Conservation (phyloP, 2,888 invertebrate genomes). For the Cyclophora albipunctata region DNA sequence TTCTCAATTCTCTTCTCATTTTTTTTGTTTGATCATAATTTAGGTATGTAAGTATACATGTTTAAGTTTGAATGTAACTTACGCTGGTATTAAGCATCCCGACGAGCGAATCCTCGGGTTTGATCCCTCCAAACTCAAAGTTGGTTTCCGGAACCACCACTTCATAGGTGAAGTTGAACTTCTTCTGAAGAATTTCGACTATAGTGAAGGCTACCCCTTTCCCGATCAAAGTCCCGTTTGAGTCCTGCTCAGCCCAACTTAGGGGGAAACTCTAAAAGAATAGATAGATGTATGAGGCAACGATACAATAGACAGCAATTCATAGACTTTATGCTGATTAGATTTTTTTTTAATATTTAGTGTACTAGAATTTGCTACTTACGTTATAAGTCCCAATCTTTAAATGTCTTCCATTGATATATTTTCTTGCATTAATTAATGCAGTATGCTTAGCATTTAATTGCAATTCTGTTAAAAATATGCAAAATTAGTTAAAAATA, state of each 20-base stretch:
- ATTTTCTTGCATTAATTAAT: conserved; percentile 27
- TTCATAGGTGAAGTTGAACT: conserved; percentile 84
- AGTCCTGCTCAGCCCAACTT: conserved; percentile 64
- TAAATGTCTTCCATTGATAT: conserved; percentile 57
- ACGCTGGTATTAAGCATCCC: conserved; percentile 78
- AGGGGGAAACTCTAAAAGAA: conserved; percentile 76
- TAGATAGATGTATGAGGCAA: background rate
- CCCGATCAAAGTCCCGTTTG: conserved; percentile 76
- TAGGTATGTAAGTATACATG: too few relatives aligned
- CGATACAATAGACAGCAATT: too few relatives aligned
- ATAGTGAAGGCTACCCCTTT: conserved; percentile 83
- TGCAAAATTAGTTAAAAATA: too few relatives aligned
- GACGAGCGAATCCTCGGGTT: conserved; percentile 76
- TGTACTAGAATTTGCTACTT: conserved; percentile 26
- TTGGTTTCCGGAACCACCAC: conserved; percentile 78
- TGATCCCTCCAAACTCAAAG: conserved; percentile 75
- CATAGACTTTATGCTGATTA: too few relatives aligned
- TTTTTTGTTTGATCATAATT: too few relatives aligned
- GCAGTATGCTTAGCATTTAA: conserved; percentile 25
- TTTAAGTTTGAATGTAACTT: conserved; percentile 23
- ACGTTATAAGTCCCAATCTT: conserved; percentile 60
- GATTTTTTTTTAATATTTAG: too few relatives aligned
- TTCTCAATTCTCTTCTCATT: too few relatives aligned
- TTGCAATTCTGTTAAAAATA: conserved; percentile 24
- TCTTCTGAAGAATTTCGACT: conserved; percentile 79